Evolutionary conservation across 2,113 vertebrate species (phyloP).

Genomic region (Lucifuga dentata): DNA sequence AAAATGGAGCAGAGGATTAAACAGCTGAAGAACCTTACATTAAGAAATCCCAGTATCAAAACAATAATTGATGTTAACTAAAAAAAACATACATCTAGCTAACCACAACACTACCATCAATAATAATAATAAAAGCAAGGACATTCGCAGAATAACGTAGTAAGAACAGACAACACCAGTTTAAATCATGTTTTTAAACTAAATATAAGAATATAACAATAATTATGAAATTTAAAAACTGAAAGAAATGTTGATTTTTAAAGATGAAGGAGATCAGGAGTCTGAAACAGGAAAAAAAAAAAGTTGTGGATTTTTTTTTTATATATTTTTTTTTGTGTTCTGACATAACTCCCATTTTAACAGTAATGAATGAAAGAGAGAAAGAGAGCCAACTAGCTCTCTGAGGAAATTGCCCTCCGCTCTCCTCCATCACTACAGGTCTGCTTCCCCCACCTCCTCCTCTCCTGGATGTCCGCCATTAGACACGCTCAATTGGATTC

Average conservation of each 20-base stretch:
- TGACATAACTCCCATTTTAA: conserved; percentile 39
- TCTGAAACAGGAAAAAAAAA: conserved; percentile 11
- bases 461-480: conserved; percentile 81
- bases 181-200: no score
- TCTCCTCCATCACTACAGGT: conserved; percentile 76
- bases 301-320: no score
- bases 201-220: no score
- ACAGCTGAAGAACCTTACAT: conserved; percentile 7
- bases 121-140: not conserved
- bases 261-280: not conserved
- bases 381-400: conserved; percentile 38
- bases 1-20: conserved; percentile 14
- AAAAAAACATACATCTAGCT: no score
- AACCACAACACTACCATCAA: conserved; percentile 11
- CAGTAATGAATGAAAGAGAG: conserved; percentile 21
- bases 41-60: conserved; percentile 9
- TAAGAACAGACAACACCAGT: no score
- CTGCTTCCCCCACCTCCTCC: conserved; percentile 61
- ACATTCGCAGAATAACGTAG: conserved; percentile 8
- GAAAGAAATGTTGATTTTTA: not conserved
- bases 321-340: conserved; percentile 29
- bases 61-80: not conserved
- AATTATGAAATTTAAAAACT: no score
- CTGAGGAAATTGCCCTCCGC: conserved; percentile 68
- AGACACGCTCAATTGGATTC: conserved; percentile 83